Base-by-base conservation (phyloP, 2,797 vertebrate genomes). In the Anisognathus igniventris region DNA sequence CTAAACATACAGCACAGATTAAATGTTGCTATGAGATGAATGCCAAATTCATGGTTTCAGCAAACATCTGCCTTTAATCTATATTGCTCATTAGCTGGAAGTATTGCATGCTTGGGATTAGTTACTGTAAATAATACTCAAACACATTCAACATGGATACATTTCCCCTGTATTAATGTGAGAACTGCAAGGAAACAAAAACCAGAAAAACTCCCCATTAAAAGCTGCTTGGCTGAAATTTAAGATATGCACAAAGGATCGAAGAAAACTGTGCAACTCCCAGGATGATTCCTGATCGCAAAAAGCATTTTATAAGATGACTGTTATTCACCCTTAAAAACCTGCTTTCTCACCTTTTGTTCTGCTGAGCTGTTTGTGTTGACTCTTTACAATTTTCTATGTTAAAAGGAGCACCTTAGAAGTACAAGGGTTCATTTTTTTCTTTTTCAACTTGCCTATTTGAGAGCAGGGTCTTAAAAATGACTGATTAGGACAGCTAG, bases 21-120 rank as follows among this genome's bases (percentile, higher is more conserved):
- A 62, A 76, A 71, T 51, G 7, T 57, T 87, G 40, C 56, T 92
- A 2, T 54, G 56, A 92, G 44, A 45, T 50, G 18, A 90, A 61
- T 66, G 74, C 61, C 88, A 92, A 31, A 33, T 81, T 73, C 37
- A 66, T 58, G 42, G 45, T 81, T 86, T 74, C 62, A 83, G 45
- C 51, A 65, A 76, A 81, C 88, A 94, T 85, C 79, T 92, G 67
- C 45, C 64, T 73, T 93, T 62, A 89, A 87, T 93, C 62, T 65
- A 20, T 65, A 79, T 44, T 58, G 64, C 45, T 96, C 53, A 47
- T 95, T 93, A 95, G 45, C 42, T 83, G 35, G 9, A 79, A 87
- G 24, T 18, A 73, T 33, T 76, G 48, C 60, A 58, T 70, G n/a
- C 61, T 75, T 70, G 62, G 77, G 72, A 71, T 80, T 48, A 66